Evolutionary conservation across 92 coral and sea anemone genomes (phyloP).

Genomic region (Palythoa heliodiscus): DNA sequence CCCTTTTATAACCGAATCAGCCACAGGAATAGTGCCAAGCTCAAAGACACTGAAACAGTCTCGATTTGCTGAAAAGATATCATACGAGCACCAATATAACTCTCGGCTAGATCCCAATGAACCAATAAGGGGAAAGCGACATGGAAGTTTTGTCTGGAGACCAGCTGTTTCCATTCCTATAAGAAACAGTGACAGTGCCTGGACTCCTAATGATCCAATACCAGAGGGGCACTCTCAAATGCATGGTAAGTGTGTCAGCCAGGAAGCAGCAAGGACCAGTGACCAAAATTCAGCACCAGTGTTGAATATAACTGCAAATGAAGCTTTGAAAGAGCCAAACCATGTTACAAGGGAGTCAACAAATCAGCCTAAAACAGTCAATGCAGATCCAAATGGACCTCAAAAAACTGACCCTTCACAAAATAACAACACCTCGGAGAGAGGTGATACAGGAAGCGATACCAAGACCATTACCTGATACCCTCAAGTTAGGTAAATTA

Average conservation of each 20-base stretch:
- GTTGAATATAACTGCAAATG: background rate
- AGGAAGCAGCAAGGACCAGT: background rate
- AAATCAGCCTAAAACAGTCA: background rate
- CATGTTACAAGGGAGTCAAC: background rate
- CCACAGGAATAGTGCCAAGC: slow-evolving; percentile 47
- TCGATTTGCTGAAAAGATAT: slow-evolving; percentile 73
- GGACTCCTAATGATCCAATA: background rate
- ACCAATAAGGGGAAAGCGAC: slow-evolving; percentile 88
- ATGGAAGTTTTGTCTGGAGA: slow-evolving; percentile 96
- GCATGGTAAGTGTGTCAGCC: background rate
- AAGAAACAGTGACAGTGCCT: slow-evolving; percentile 8
- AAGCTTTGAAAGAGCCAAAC: background rate
- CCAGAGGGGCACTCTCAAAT: background rate
- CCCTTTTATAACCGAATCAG: slow-evolving; percentile 32
- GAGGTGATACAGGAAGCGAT: too few relatives aligned
- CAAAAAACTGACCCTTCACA: too few relatives aligned
- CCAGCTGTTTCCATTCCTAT: slow-evolving; percentile 46
- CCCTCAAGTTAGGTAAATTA: too few relatives aligned
- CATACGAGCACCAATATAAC: slow-evolving; percentile 95
- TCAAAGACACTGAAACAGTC: slow-evolving; percentile 22
- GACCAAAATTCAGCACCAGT: slow-evolving; percentile 14
- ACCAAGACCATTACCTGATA: too few relatives aligned
- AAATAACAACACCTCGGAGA: too few relatives aligned
- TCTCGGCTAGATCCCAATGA: slow-evolving; percentile 90
- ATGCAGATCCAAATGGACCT: background rate